Conservation (phyloP, 2,797 vertebrate species). For the Rhodeus uyekii region DNA sequence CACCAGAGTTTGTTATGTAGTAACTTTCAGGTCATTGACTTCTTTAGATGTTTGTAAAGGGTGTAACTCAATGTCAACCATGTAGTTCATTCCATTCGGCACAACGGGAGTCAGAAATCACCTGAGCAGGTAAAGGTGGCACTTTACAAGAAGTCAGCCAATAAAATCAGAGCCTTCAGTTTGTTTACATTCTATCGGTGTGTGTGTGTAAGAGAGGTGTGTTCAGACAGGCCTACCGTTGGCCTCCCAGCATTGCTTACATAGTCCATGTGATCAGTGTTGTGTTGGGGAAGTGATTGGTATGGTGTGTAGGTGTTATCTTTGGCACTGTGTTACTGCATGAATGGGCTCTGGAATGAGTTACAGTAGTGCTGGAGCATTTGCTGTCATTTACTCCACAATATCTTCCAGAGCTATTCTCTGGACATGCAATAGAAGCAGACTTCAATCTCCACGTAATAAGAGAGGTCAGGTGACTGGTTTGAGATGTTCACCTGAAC, state of each 20-base stretch:
- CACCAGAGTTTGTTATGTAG: neutral
- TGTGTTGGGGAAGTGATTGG: neutral
- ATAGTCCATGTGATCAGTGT: neutral
- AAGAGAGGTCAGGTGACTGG: neutral
- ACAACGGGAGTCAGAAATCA: neutral
- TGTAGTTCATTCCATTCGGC: neutral
- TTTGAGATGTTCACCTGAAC: neutral
- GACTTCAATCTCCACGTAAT: conserved; percentile 1
- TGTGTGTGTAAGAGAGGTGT: conserved; percentile 46
- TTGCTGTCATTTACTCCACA: neutral
- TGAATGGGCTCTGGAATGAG: conserved; percentile 28
- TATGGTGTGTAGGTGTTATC: conserved; percentile 25
- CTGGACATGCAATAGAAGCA: neutral
- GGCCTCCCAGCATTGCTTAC: neutral
- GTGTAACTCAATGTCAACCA: conserved; percentile 19
- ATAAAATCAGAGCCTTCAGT: conserved; percentile 9
- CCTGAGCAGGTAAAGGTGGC: conserved; percentile 2
- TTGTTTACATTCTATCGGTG: conserved; percentile 44
- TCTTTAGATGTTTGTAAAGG: conserved; percentile 5
- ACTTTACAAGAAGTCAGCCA: neutral
- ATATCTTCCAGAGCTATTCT: neutral
- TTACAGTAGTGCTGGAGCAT: conserved; percentile 11
- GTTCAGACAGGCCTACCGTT: conserved; percentile 37
- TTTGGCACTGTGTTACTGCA: conserved; percentile 2
- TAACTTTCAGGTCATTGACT: conserved; percentile 26